phyloP scores from a whole-genome alignment of 1,140 invertebrate genomes.

The Thrips palmi region DNA sequence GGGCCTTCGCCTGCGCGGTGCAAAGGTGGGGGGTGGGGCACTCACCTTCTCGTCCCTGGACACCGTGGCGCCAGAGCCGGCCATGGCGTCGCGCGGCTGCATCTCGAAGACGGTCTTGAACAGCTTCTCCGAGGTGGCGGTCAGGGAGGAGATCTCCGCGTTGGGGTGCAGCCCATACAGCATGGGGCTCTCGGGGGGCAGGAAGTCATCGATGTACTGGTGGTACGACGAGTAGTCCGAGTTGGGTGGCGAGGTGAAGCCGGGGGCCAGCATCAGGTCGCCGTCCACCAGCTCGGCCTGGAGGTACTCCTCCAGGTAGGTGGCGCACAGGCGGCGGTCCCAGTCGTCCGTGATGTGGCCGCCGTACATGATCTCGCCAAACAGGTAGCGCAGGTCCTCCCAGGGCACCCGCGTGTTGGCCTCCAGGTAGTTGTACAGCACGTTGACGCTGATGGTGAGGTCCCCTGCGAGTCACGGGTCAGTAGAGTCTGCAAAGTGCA shows the following conservation, averaged over 20 bases:
- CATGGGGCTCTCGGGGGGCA: conserved; percentile 74
- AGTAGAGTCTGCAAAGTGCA: not conserved
- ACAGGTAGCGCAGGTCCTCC: conserved; percentile 83
- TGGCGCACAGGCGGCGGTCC: conserved; percentile 72
- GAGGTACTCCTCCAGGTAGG: conserved; percentile 79
- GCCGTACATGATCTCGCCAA: conserved; percentile 94
- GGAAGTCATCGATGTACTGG: conserved; percentile 68
- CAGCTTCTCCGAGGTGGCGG: conserved; percentile 63
- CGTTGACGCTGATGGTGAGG: conserved; percentile 79
- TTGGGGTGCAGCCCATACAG: conserved; percentile 88
- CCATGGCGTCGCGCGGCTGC: conserved; percentile 66
- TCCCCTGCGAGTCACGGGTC: conserved; percentile 42
- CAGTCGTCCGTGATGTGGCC: conserved; percentile 94
- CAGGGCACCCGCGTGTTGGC: conserved; percentile 72
- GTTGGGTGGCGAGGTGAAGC: conserved; percentile 67
- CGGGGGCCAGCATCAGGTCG: conserved; percentile 61
- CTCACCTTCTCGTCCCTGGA: conserved; percentile 67
- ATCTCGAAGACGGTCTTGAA: conserved; percentile 84
- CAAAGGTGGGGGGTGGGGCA: no score
- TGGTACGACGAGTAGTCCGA: conserved; percentile 77
- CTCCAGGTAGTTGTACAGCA: conserved; percentile 84
- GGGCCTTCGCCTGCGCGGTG: not conserved
- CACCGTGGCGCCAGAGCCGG: conserved; percentile 35
- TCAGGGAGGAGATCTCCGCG: conserved; percentile 87
- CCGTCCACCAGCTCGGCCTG: conserved; percentile 69